Base-by-base conservation (phyloP, 2,888 invertebrate species). In the Drosophila kanekoi region DNA sequence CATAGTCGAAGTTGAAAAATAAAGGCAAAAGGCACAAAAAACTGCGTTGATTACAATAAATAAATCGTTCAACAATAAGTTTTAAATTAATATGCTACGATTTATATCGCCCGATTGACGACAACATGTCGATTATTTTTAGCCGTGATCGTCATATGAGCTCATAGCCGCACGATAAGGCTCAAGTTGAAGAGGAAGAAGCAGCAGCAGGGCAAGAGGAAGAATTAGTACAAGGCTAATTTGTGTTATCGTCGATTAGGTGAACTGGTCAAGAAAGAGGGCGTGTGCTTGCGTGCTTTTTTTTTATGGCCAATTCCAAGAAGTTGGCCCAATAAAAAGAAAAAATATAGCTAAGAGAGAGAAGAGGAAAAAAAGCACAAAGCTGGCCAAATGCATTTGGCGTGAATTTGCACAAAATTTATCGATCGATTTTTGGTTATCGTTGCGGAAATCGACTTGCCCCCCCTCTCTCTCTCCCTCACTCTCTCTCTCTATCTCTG, bases 41-140 rank as follows among this genome's bases (percentile, higher is more conserved):
- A n/a, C 4, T 40, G 28, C 45, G n/a, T 37, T 53, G 70, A 82
- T 82, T 87, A 64, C 80, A 82, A 73, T 77, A 82, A 77, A 85
- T 82, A 72, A 85, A 73, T 67, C 79, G 76, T 63, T 61, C 66
- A 63, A 67, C 76, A 87, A 81, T 79, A 80, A 73, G 63, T 85
- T 87, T 80, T 70, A 77, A 86, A 86, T 83, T 70, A 88, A 86
- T 86, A 86, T 86, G 62, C 67, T 59, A 45, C 54, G 70, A 79
- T 60, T 75, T 53, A 64, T 53, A 63, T 66, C 61, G 10, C 14
- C n/a, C 28, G 70, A 68, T 84, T 84, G 87, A 81, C 81, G 76
- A 87, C 87, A 85, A 77, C 57, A 28, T 16, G 40, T 1, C 41
- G 69, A 77, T 82, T 83, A 81, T 85, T 85, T 83, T 82, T 84